A percentile compares a stretch with the other conserved stretches of the same genome.
These are phyloP conservation scores for Synanthedon vespiformis DNA, from an alignment of 2,888 invertebrate genomes.

Conservation along the genomic window DNA sequence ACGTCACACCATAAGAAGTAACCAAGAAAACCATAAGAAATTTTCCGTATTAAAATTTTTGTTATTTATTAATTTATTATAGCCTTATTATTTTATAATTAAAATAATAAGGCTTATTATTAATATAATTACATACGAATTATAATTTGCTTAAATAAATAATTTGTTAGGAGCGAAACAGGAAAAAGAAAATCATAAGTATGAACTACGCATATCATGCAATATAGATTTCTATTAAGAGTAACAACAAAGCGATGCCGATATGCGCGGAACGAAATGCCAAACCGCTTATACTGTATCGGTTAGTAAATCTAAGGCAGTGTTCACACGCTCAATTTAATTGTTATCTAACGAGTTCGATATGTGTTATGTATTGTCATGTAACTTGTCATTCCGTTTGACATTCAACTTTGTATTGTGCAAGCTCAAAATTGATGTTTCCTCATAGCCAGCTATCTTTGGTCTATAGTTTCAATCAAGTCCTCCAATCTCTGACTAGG, in stretches of 20 bases:
- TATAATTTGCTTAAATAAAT: too few relatives aligned
- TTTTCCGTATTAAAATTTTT: too few relatives aligned
- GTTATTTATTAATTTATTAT: too few relatives aligned
- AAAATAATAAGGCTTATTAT: too few relatives aligned
- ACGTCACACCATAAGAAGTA: too few relatives aligned
- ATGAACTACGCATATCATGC: conserved; percentile 30
- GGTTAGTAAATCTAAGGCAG: conserved; percentile 37
- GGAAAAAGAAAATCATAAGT: conserved; percentile 55
- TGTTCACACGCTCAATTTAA: conserved; percentile 19
- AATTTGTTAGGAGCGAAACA: background rate
- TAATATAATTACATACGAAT: too few relatives aligned
- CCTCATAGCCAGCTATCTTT: too few relatives aligned
- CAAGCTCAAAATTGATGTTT: too few relatives aligned
- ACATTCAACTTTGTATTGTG: background rate
- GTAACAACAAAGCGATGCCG: conserved; percentile 23
- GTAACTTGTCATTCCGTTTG: background rate
- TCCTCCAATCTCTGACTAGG: too few relatives aligned
- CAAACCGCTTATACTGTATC: conserved; percentile 51
- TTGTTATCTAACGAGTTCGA: background rate
- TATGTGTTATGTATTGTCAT: background rate
- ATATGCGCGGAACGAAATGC: conserved; percentile 39
- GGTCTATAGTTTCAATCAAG: too few relatives aligned
- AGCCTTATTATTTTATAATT: too few relatives aligned
- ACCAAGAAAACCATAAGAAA: too few relatives aligned
- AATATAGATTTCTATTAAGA: conserved; percentile 35